These are phyloP conservation scores for Synergus laeviventris DNA, from an alignment of 2,888 invertebrate species.

Conservation along the genomic window DNA sequence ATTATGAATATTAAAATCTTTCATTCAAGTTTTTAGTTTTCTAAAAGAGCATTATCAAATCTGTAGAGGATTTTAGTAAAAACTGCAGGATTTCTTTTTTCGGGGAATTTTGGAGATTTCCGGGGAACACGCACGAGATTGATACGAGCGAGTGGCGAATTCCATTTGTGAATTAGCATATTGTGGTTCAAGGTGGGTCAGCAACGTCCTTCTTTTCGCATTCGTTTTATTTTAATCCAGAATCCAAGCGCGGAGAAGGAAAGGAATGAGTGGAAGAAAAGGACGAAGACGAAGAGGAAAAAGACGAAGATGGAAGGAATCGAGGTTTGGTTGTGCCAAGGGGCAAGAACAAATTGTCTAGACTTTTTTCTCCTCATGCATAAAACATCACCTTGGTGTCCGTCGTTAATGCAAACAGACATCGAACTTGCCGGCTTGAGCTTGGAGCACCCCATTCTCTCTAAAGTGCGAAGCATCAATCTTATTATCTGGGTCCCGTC, in stretches of 20 bases:
- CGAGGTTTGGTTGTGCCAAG: conserved; percentile 47
- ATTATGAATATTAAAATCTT: too few species aligned
- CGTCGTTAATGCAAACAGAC: conserved; percentile 67
- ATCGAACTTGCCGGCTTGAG: conserved; percentile 56
- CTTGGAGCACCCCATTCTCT: conserved; percentile 45
- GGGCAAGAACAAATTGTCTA: conserved; percentile 60
- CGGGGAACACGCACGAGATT: conserved; percentile 21
- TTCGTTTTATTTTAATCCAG: background rate
- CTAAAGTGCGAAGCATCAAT: conserved; percentile 59
- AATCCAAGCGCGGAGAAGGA: background rate
- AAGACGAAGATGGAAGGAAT: conserved; percentile 37
- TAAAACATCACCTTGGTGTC: conserved; percentile 65
- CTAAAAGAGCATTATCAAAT: too few species aligned
- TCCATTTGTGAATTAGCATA: conserved; percentile 41
- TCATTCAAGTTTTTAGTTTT: too few species aligned
- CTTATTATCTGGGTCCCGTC: conserved; percentile 62
- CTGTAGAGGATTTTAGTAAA: too few species aligned
- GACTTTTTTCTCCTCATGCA: conserved; percentile 66
- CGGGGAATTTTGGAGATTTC: too few species aligned
- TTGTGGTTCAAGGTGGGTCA: conserved; percentile 23
- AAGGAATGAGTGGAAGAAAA: conserved; percentile 40
- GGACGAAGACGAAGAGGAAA: background rate
- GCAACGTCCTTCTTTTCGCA: background rate
- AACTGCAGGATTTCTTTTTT: too few species aligned
- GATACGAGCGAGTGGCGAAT: conserved; percentile 25